Base-by-base conservation (phyloP, 2,113 vertebrate genomes). In the Takifugu bimaculatus region DNA sequence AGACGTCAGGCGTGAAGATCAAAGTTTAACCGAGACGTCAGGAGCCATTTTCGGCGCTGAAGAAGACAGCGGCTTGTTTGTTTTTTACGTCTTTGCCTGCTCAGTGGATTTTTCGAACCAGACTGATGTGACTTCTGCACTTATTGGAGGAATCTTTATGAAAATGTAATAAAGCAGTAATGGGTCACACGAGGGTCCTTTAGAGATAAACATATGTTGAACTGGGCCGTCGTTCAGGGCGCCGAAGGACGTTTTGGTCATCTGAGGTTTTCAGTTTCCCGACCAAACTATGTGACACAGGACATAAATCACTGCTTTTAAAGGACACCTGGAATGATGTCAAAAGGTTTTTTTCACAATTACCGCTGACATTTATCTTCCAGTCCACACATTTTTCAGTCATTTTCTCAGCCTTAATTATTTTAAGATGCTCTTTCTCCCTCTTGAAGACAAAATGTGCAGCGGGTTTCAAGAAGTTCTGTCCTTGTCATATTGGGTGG, bases 391-490 rank as follows among this genome's bases (percentile, higher is more conserved):
- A 11, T 39, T 39, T 39, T 39, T 39, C 35, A 6, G 11, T 11
- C 52, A 35, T 32, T 3, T 52, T 5, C 42, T 50, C 42, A 66
- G 13, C 2, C 6, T 1, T 28, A 58, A 70, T 65, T 48, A 42
- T 27, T 54, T 57, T 26, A 29, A 68, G 58, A 50, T 13, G 14
- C 50, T 69, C 48, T n/a, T 2, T 39, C 45, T 39, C 35, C 11
- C 2, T 39, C 7, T 39, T 39, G 35, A 39, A 9, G 1, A 44
- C 76, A 74, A 20, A 20, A 20, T 20, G 20, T 20, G 20, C 20
- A 20, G 20, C 20, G 20, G 14, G 74, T 57, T 53, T 43, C 26
- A 4, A 66, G 75, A 57, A 10, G 68, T 4, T 39, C 35, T 2
- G 9, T 39, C 7, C 35, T 0, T 39, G 35, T 39, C 35, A 11